Evolutionary conservation across 92 coral and sea anemone genomes (phyloP), one percentile per base, ranked within the genome.

Genomic region (Palythoa caribaeorum): DNA sequence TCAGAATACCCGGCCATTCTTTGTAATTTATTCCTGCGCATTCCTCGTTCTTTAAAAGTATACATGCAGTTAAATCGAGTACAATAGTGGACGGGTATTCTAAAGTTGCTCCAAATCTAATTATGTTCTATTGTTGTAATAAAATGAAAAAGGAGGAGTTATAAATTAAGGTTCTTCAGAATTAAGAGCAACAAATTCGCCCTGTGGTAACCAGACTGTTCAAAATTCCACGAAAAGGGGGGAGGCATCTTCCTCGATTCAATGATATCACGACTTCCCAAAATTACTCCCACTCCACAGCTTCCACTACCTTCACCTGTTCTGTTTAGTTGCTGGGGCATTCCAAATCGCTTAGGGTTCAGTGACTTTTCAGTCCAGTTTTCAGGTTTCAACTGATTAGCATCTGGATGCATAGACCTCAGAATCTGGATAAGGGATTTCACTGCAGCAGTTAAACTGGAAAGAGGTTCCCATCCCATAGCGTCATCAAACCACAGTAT

Each of bases 401-500:
- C 83, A 19, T 77, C 69, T 14, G 28, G 44, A 52, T 48, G 52
- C 21, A 53, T 57, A 35, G 83, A 78, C 19, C 62, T 59, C 11
- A 78, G 71, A 52, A 54, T 78, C 70, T 54, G 50, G 15, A 78
- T 15, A 37, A 78, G 66, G 48, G 48, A 35, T 38, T 53, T 55
- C 71, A 60, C n/a, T 20, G 59, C 66, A 11, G 12, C 50, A 79
- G 51, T 28, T 35, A 57, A 12, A 37, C 54, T 54, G 14, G 66
- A 20, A 37, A 51, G 71, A 11, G 83, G 83, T 11, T 38, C 36
- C 69, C 83, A 78, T 20, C 70, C 19, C 71, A 57, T 12, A 10
- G 71, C 83, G 54, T 60, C 84, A 59, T 79, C 53, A 79, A 59
- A 79, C 84, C 84, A 79, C 36, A 79, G 28, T 7, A 37, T n/a